phyloP scores from a whole-genome alignment of 1,140 invertebrate species.

The Myzus persicae region DNA sequence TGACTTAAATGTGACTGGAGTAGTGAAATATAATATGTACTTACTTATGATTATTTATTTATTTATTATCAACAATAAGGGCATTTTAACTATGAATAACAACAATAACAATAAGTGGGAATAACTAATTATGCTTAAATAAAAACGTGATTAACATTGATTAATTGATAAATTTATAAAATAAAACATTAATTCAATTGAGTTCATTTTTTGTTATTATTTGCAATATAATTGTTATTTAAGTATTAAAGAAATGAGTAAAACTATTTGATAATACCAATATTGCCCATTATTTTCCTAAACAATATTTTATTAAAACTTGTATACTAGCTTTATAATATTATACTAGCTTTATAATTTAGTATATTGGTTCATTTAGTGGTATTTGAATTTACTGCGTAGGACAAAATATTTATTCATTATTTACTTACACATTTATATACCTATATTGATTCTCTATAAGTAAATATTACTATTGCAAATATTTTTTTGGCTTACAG shows the following conservation, averaged over 20 bases:
- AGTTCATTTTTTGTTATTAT: background rate
- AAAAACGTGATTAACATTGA: too few relatives aligned
- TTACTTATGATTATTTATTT: background rate
- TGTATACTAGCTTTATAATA: background rate
- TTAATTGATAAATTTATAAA: background rate
- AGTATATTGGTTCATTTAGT: background rate
- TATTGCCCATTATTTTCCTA: too few relatives aligned
- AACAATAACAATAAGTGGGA: too few relatives aligned
- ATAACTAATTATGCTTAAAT: too few relatives aligned
- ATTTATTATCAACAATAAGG: too few relatives aligned
- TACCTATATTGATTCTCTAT: background rate
- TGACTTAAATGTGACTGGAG: background rate
- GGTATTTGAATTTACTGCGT: background rate
- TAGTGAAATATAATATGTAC: background rate
- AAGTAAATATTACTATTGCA: background rate
- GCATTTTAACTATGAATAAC: too few relatives aligned
- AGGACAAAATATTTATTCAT: background rate
- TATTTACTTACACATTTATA: background rate
- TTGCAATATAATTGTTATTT: background rate
- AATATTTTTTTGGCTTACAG: background rate
- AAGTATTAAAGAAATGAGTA: too few relatives aligned
- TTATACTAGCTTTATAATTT: background rate
- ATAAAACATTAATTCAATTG: background rate
- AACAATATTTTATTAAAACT: too few relatives aligned
- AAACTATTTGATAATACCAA: too few relatives aligned